A percentile compares a stretch with the other conserved stretches of the same genome.
Evolutionary conservation across 2,797 vertebrate genomes (phyloP).

Genomic region (Caiman crocodilus): DNA sequence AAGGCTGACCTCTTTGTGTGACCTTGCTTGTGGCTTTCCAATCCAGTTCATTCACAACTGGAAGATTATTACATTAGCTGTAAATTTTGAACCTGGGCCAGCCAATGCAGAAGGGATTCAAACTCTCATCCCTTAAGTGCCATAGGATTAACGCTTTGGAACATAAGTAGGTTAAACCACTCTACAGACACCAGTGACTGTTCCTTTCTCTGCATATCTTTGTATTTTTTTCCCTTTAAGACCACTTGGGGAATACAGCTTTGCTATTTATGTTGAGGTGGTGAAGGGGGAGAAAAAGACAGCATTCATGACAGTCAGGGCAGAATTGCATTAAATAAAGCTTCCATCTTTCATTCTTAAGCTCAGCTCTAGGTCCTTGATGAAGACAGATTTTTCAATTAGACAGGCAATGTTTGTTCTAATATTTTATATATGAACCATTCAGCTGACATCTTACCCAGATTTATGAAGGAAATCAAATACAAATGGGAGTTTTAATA

Average conservation of each 20-base stretch:
- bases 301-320: conserved; percentile 55
- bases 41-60: neutral
- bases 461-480: conserved; percentile 78
- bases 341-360: conserved; percentile 71
- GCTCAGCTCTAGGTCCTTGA: conserved; percentile 56
- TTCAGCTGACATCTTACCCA: conserved; percentile 63
- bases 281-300: conserved; percentile 62
- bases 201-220: conserved; percentile 56
- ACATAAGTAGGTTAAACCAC: conserved; percentile 38
- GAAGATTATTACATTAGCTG: conserved; percentile 51
- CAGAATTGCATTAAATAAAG: conserved; percentile 62
- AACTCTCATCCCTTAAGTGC: conserved; percentile 74
- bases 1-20: conserved; percentile 34
- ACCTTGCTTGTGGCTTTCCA: neutral
- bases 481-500: conserved; percentile 80
- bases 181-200: conserved; percentile 48
- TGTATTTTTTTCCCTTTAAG: conserved; percentile 41
- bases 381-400: conserved; percentile 79
- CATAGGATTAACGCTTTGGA: conserved; percentile 64
- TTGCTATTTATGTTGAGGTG: conserved; percentile 59
- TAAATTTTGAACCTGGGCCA: conserved; percentile 56
- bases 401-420: conserved; percentile 79
- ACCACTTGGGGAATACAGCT: conserved; percentile 65
- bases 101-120: conserved; percentile 40
- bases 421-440: conserved; percentile 75